Evolutionary conservation across 2,113 vertebrate genomes (phyloP).

Genomic region (Pollimyrus isidori): DNA sequence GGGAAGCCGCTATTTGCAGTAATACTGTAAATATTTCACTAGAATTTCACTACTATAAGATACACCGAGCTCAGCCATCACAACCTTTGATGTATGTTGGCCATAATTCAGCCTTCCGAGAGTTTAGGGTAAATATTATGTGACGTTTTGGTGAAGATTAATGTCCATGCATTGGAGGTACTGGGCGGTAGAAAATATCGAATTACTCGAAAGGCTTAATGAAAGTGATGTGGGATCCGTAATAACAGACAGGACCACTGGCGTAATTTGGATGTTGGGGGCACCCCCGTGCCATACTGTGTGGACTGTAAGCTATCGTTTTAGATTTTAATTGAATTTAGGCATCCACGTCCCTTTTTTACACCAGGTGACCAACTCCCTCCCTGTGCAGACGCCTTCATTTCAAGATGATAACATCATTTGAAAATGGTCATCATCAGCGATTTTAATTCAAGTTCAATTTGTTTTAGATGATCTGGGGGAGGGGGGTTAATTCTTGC

Average conservation of each 20-base stretch:
- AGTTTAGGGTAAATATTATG: neutral
- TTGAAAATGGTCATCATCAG: neutral
- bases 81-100: neutral
- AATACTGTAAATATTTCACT: neutral
- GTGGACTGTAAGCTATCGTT: neutral
- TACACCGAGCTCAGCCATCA: neutral
- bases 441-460: neutral
- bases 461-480: neutral
- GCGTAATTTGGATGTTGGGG: neutral
- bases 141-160: neutral
- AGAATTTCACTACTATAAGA: neutral
- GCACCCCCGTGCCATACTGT: neutral
- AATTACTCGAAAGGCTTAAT: neutral
- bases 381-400: neutral
- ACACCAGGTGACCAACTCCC: neutral
- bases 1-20: neutral
- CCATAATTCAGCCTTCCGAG: neutral
- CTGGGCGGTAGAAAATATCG: neutral
- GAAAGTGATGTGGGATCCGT: neutral
- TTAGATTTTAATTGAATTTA: neutral
- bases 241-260: neutral
- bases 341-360: neutral
- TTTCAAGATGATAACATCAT: neutral
- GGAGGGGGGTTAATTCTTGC: neutral
- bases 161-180: neutral